Conservation (phyloP, 2,888 invertebrate species). For the Leptogaster cylindrica region DNA sequence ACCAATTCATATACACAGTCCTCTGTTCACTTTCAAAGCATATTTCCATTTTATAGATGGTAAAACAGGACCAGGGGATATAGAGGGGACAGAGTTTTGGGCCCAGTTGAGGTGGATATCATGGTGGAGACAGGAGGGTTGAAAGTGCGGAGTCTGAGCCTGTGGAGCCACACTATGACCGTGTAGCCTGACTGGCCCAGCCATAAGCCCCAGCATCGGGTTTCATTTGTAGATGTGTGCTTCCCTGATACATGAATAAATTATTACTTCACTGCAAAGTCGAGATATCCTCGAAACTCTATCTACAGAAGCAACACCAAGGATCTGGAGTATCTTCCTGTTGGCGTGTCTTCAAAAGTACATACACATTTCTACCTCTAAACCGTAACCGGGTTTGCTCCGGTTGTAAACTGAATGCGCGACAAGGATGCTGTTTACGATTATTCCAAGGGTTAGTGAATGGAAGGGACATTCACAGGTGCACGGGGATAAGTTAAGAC, state of each 20-base stretch:
- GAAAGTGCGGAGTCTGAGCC: neutral
- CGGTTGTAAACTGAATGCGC: no score
- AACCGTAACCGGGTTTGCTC: no score
- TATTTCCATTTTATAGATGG: constrained; percentile 22
- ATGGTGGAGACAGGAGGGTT: neutral
- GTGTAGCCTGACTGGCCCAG: neutral
- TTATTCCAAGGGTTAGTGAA: no score
- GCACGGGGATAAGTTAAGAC: no score
- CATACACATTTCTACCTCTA: neutral
- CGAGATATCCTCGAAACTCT: constrained; percentile 30
- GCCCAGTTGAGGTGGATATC: neutral
- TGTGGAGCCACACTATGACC: neutral
- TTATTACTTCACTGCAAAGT: constrained; percentile 38
- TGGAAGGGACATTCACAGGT: no score
- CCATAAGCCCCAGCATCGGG: neutral
- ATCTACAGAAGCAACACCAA: constrained; percentile 8
- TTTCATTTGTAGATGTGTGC: constrained; percentile 12
- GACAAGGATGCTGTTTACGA: no score
- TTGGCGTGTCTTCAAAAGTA: neutral
- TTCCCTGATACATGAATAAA: constrained; percentile 38
- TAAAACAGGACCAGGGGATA: neutral
- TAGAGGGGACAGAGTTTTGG: neutral
- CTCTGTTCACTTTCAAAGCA: constrained; percentile 22
- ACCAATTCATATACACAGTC: constrained; percentile 1
- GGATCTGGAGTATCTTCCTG: neutral